phyloP scores from a whole-genome alignment of 37 sponge, comb jelly and placozoan genomes.

The Eunapius fragilis region DNA sequence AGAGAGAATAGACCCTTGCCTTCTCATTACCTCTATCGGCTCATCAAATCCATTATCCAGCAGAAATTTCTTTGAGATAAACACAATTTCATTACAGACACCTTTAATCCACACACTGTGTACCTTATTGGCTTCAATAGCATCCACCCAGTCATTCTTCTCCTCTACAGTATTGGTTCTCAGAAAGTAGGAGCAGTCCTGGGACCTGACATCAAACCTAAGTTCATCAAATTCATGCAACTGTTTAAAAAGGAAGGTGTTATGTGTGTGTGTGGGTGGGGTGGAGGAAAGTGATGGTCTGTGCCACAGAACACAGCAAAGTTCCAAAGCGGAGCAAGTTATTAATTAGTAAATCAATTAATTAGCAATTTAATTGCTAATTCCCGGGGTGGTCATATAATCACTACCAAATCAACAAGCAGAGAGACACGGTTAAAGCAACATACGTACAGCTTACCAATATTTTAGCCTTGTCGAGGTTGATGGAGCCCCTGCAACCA shows the following conservation, averaged over 20 bases:
- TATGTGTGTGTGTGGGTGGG: background rate
- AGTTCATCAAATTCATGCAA: conserved; percentile 91
- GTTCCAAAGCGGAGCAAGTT: too few relatives aligned
- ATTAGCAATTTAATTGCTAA: too few relatives aligned
- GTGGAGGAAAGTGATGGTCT: background rate
- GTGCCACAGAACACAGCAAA: background rate
- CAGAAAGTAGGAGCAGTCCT: conserved; percentile 84
- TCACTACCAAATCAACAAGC: too few relatives aligned
- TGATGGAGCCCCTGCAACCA: conserved; percentile 92
- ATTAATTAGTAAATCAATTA: too few relatives aligned
- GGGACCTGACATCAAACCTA: conserved; percentile 82
- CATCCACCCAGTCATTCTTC: conserved; percentile 79
- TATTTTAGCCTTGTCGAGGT: conserved; percentile 62
- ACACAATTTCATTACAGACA: too few relatives aligned
- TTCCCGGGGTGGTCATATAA: too few relatives aligned
- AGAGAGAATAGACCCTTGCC: conserved; percentile 87
- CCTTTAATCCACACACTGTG: too few relatives aligned
- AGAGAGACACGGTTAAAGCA: background rate
- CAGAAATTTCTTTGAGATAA: conserved; percentile 47
- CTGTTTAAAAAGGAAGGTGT: conserved; percentile 19
- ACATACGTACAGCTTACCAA: conserved; percentile 43
- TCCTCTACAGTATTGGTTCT: conserved; percentile 73
- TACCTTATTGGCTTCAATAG: conserved; percentile 81
- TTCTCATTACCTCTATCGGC: conserved; percentile 24
- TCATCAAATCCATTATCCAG: conserved; percentile 60